Evolutionary conservation across 2,888 invertebrate species (phyloP), one percentile per base, ranked within the genome.

Genomic region (Aphidius colemani): DNA sequence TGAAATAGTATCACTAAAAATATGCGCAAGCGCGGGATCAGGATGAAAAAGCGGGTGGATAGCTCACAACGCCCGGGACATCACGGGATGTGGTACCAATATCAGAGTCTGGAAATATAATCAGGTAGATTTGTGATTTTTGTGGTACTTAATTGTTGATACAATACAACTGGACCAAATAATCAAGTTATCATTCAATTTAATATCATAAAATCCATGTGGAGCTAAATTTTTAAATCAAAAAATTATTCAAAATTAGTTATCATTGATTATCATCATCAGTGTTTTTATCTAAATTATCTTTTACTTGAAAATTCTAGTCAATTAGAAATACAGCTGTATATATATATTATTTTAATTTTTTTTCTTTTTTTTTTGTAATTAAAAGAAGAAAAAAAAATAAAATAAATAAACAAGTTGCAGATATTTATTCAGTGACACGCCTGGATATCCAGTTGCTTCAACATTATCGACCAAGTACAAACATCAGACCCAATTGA

Each of bases 31-130:
- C 80, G 80, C 78, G 72, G 71, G 72, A 71, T 11, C 71, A 72
- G 75, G 78, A 74, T 77, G 77, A 77, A 79, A 77, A 76, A 77
- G 77, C 78, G 74, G 75, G 75, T 72, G 75, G 76, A 76, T 74
- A 78, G 79, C 78, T 79, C 79, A 79, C 79, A 77, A 77, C 81
- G 79, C 81, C 81, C 81, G 81, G 81, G 81, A 80, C 79, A 74
- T 75, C 71, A 76, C 73, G 74, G 75, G 72, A 56, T 74, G 72
- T 66, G 72, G 71, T 48, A 39, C 11, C 30, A 11, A 13, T 11
- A 39, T 69, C 70, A 68, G 68, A 71, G 71, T 69, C 73, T 72
- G 70, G 69, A 69, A 57, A 46, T 57, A 30, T 30, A 30, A 30
- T 30, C 30, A 30, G 30, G 30, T 30, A 30, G 30, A 30, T 30